Evolutionary conservation across 2,797 vertebrate genomes (phyloP).

Genomic region (Tympanoctomys barrerae): DNA sequence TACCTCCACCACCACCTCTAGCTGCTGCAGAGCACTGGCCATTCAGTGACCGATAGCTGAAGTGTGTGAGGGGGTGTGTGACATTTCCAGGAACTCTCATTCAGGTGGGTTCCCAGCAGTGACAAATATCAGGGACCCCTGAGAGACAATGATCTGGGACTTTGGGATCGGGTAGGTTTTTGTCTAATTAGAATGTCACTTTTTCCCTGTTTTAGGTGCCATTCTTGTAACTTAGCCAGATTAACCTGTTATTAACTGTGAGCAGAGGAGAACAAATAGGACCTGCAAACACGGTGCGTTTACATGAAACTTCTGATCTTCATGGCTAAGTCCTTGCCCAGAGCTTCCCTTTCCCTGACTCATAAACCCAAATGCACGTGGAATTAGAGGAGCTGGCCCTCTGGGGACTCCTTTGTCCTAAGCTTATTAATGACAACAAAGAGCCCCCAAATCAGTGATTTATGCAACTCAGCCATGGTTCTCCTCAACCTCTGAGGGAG

Average conservation of each 20-base stretch:
- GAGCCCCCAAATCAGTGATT: slow-evolving; percentile 83
- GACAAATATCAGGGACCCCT: not conserved
- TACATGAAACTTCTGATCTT: slow-evolving; percentile 70
- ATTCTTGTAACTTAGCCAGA: slow-evolving; percentile 8
- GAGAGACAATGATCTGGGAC: not conserved
- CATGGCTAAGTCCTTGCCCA: slow-evolving; percentile 39
- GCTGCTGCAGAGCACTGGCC: not conserved
- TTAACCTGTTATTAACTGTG: not conserved
- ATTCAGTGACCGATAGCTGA: not conserved
- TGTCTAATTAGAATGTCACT: not conserved
- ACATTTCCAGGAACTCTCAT: not conserved
- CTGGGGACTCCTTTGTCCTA: slow-evolving; percentile 55
- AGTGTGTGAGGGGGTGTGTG: not conserved
- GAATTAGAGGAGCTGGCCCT: slow-evolving; percentile 43
- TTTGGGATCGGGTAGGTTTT: not conserved
- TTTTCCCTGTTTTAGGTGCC: slow-evolving; percentile 22
- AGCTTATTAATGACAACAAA: slow-evolving; percentile 69
- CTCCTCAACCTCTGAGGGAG: slow-evolving; percentile 78
- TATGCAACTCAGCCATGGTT: slow-evolving; percentile 62
- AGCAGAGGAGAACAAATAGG: slow-evolving; percentile 55
- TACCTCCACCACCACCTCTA: accelerated
- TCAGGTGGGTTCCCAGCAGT: not conserved
- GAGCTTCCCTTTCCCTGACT: not conserved
- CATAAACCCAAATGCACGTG: not conserved
- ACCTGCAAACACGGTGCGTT: not conserved